Percentiles rank a stretch among this genome's conserved stretches.
Evolutionary conservation across 2,113 vertebrate species (phyloP).

Genomic region (Prietella phreatophila): DNA sequence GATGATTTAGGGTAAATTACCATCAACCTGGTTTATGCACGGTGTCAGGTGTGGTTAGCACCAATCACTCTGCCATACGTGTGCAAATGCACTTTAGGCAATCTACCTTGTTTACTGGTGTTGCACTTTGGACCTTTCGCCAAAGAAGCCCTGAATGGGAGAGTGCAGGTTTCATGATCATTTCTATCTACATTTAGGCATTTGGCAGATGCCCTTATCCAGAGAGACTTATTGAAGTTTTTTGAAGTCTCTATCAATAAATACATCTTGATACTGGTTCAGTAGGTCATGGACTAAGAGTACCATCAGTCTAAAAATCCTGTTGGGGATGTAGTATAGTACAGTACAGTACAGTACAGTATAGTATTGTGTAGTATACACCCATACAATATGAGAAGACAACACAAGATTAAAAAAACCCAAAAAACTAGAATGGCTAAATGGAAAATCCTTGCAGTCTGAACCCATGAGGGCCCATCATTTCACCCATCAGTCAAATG

Average conservation of each 20-base stretch:
- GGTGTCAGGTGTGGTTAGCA: background rate
- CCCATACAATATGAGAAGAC: no score
- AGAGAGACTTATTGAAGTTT: background rate
- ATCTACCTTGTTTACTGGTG: background rate
- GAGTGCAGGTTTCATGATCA: background rate
- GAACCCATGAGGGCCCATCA: background rate
- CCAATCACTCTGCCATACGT: background rate
- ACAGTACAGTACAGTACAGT: no score
- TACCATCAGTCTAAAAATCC: no score
- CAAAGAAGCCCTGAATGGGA: background rate
- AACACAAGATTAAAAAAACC: no score
- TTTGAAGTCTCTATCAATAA: background rate
- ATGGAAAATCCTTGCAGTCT: background rate
- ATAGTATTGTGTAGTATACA: no score
- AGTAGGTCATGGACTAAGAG: background rate
- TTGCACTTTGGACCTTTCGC: background rate
- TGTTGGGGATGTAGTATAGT: no score
- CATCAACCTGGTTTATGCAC: background rate
- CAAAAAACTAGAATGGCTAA: background rate
- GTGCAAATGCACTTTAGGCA: background rate
- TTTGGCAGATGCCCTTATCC: background rate
- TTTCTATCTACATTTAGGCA: background rate
- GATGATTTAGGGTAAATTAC: background rate
- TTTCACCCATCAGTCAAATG: background rate
- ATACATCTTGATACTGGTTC: background rate